phyloP scores from a whole-genome alignment of 1,140 invertebrate genomes.

The Teleogryllus occipitalis region DNA sequence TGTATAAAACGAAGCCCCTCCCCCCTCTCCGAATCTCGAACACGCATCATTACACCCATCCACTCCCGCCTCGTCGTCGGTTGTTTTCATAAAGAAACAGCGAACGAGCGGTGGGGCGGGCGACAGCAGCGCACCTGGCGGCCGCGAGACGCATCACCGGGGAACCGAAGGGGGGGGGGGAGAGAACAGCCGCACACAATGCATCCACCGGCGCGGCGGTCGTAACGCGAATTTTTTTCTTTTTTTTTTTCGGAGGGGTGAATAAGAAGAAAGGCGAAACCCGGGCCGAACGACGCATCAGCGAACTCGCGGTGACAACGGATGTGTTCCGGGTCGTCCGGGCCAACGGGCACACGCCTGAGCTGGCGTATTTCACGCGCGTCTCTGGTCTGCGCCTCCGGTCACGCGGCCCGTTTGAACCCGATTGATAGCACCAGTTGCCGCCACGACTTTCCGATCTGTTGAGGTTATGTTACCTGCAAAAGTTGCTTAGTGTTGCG shows the following conservation, averaged over 20 bases:
- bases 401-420: no score
- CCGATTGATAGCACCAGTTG: no score
- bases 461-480: no score
- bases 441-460: no score
- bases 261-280: not conserved
- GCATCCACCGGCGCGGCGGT: no score
- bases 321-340: not conserved
- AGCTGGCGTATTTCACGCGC: no score
- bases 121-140: not conserved
- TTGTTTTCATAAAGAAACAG: constrained; percentile 5
- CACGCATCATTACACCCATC: not conserved
- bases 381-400: no score
- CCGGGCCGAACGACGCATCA: not conserved
- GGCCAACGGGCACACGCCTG: no score
- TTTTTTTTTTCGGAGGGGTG: not conserved
- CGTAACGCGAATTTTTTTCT: not conserved
- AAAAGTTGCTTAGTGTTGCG: no score
- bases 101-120: not conserved
- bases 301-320: not conserved
- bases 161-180: not conserved
- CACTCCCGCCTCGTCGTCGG: not conserved
- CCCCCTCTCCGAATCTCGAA: not conserved
- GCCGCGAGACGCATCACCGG: not conserved
- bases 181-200: no score
- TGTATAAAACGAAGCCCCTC: not conserved